Conservation (phyloP, 2,888 invertebrate species). For the Torymus aiolomorphi region DNA sequence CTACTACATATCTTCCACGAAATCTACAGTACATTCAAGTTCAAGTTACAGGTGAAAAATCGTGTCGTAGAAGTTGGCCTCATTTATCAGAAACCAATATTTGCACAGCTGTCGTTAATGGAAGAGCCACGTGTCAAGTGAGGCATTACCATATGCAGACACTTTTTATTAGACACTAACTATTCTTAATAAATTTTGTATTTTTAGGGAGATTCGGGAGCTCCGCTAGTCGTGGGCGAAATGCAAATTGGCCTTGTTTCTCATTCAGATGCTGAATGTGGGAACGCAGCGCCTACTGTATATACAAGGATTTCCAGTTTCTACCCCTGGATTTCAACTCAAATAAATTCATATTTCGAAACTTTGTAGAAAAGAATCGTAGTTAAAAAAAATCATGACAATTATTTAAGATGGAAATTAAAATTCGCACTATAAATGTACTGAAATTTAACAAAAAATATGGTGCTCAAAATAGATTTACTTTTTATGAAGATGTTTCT, state of each 20-base stretch:
- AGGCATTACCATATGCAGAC: no score
- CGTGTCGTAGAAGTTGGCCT: not conserved
- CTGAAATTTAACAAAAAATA: no score
- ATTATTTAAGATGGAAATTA: no score
- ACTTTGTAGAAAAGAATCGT: no score
- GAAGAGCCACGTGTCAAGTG: slow-evolving; percentile 9
- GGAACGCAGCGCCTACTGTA: no score
- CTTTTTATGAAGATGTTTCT: no score
- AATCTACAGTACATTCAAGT: slow-evolving; percentile 6
- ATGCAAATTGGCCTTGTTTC: slow-evolving; percentile 24
- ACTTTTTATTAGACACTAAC: not conserved
- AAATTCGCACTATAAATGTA: no score
- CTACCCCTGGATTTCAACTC: no score
- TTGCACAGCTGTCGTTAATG: not conserved
- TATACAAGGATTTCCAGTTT: not conserved
- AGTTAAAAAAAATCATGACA: no score
- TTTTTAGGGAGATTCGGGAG: slow-evolving; percentile 41
- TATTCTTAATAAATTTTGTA: not conserved
- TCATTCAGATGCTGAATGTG: no score
- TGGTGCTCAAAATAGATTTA: no score
- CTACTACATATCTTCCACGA: not conserved
- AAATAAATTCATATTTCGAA: no score
- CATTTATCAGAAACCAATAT: not conserved
- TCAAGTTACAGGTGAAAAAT: not conserved
- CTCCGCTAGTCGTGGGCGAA: not conserved